These are phyloP conservation scores for Prinia subflava DNA, from an alignment of 2,113 vertebrate species.

Conservation along the genomic window DNA sequence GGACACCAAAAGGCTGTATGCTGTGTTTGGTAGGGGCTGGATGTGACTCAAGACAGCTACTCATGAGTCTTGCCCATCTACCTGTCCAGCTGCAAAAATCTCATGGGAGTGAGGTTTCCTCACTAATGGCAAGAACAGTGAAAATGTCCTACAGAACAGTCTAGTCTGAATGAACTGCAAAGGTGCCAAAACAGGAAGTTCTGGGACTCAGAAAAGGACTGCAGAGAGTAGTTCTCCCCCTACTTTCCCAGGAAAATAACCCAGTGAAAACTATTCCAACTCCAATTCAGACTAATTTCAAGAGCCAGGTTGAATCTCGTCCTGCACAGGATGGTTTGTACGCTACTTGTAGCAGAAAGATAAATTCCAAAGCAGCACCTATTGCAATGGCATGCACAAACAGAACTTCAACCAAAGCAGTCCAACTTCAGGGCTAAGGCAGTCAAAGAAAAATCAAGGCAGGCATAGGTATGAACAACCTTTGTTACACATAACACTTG, in stretches of 20 bases:
- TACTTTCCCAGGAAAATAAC: not conserved
- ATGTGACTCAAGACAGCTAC: not conserved
- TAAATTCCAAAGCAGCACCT: not conserved
- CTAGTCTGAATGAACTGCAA: not conserved
- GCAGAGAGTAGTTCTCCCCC: not conserved
- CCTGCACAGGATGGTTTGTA: not conserved
- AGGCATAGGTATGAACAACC: not conserved
- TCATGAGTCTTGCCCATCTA: not conserved
- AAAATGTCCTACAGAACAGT: not conserved
- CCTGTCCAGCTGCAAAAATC: not conserved
- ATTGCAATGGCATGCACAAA: not conserved
- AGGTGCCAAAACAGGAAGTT: not conserved
- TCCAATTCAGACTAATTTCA: not conserved
- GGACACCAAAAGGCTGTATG: not conserved
- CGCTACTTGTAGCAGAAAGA: not conserved
- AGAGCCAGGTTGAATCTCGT: not conserved
- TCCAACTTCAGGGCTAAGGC: not conserved
- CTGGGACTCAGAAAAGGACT: not conserved
- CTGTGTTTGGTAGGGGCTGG: not conserved
- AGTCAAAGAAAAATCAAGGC: not conserved
- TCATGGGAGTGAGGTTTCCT: not conserved
- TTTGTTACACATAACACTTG: not conserved
- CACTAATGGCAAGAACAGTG: not conserved
- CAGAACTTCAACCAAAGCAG: not conserved
- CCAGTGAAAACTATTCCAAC: not conserved